Base-by-base conservation (phyloP, 2,888 invertebrate species). In the Linnaemya tessellans region DNA sequence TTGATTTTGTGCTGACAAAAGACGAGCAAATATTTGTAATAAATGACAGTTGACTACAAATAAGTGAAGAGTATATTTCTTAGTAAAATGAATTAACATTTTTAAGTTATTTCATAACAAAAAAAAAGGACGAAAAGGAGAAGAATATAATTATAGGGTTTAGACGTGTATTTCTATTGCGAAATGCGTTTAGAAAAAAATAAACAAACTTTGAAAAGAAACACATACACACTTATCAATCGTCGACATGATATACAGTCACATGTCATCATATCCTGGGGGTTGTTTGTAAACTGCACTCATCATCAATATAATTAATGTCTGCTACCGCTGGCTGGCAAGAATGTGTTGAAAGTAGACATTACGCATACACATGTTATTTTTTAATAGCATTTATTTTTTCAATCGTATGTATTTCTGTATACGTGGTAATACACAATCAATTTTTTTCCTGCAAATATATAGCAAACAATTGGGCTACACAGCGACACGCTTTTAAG, bases 1-100 rank as follows among this genome's bases (percentile, higher is more conserved):
- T 62, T 38, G 62, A 41, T 79, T 85, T 85, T 79, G 64, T 88
- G 91, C 91, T 91, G 91, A 91, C 90, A 91, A 91, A 91, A 90
- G 90, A 90, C 89, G 86, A 88, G 89, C 88, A 90, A 91, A 91
- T 90, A 91, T 91, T 91, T 87, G 81, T 13, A 25, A 71, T 41
- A 65, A 58, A 82, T 71, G 49, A 58, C 71, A 58, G 68, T 81
- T 75, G 68, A 75, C 68, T 84, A 35, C 13, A 35, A 51, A 58
- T 18, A 46, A 46, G n/a, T 43, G 68, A 46, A 20, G 38, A 60
- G 67, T 41, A 22, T 56, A 22, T 54, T 68, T 43, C 43, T 51
- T 41, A 30, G 18, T 13, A 22, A 46, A 74, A 41, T 54, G 73
- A 65, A 85, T 80, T 73, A 77, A 78, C 77, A 80, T 80, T 78